Conservation (phyloP, 1,140 invertebrate genomes). For the Pararge aegeria region DNA sequence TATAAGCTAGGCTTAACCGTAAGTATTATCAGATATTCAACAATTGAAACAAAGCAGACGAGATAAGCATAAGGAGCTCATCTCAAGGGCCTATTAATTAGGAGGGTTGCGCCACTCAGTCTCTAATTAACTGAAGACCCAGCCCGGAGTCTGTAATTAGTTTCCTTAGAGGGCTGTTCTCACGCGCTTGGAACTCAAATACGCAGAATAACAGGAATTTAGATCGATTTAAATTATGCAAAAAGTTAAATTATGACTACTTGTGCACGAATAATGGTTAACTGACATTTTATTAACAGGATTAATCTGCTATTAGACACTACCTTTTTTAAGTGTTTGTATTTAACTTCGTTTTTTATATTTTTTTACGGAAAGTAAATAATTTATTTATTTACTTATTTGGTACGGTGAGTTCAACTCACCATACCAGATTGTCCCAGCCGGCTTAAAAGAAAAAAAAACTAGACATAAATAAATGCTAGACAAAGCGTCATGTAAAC, state of each 20-base stretch:
- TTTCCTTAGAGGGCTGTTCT: conserved; percentile 71
- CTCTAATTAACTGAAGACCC: conserved; percentile 77
- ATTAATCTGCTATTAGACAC: no score
- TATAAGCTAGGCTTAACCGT: background rate
- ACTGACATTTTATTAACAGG: no score
- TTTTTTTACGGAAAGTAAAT: no score
- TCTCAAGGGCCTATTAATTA: conserved; percentile 74
- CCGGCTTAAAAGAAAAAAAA: no score
- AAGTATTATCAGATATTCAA: conserved; percentile 59
- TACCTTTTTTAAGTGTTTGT: no score
- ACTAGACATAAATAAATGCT: no score
- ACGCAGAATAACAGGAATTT: conserved; percentile 17
- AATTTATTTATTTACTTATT: no score
- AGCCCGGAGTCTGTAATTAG: conserved; percentile 65
- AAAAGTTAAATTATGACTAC: background rate
- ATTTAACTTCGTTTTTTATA: no score
- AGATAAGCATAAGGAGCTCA: conserved; percentile 61
- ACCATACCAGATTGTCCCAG: no score
- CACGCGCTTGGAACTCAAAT: conserved; percentile 63
- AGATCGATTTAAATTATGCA: conserved; percentile 1
- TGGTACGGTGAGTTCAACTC: no score
- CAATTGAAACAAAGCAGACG: conserved; percentile 69
- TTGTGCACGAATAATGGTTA: no score
- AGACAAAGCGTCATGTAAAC: no score
- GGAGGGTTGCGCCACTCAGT: conserved; percentile 72